Conservation (phyloP, 2,888 invertebrate genomes). For the Abscondita cerata region DNA sequence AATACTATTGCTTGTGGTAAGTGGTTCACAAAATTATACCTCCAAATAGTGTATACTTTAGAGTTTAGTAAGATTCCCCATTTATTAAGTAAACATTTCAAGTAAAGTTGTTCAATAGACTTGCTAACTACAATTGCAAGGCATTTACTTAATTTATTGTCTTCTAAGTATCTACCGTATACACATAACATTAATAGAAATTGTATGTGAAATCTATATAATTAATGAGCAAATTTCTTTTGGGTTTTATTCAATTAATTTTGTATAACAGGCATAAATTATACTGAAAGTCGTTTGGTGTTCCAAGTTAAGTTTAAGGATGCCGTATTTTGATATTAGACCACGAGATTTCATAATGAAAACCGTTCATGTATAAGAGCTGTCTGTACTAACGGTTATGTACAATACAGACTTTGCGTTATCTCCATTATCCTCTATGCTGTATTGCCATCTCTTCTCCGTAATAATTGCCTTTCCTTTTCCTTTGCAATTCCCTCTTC, state of each 20-base stretch:
- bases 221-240: neutral
- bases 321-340: conserved; percentile 24
- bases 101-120: conserved; percentile 10
- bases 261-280: conserved; percentile 20
- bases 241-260: conserved; percentile 8
- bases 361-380: conserved; percentile 25
- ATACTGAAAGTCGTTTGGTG: conserved; percentile 19
- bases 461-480: conserved; percentile 24
- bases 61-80: conserved; percentile 10
- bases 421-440: conserved; percentile 19
- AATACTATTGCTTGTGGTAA: conserved; percentile 2
- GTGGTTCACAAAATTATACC: conserved; percentile 6
- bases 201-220: too few relatives aligned
- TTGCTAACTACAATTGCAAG: conserved; percentile 3
- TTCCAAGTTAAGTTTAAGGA: conserved; percentile 19
- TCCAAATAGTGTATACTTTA: conserved; percentile 1
- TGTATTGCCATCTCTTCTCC: conserved; percentile 22
- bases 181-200: too few relatives aligned
- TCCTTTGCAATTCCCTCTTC: conserved; percentile 17
- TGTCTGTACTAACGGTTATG: conserved; percentile 27
- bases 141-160: conserved; percentile 6
- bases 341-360: conserved; percentile 28
- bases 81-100: conserved; percentile 11
- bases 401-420: conserved; percentile 17
- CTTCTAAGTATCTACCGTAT: neutral